Evolutionary conservation across 2,888 invertebrate genomes (phyloP).

Genomic region (Matsumyia berberina): DNA sequence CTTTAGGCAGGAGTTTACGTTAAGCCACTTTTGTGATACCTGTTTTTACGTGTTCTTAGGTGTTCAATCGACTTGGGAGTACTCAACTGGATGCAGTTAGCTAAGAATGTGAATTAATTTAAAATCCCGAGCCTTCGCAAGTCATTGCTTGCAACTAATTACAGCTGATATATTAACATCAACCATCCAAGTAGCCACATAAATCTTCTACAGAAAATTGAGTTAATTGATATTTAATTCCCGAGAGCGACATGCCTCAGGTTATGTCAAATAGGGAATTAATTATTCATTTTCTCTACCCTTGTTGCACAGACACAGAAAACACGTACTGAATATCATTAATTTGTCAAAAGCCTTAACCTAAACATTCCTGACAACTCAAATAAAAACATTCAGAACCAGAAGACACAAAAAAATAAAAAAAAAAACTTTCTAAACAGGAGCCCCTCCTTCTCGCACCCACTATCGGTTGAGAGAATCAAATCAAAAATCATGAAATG

Average conservation of each 20-base stretch:
- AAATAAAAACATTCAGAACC: slow-evolving; percentile 38
- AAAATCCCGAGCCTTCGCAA: too few species aligned
- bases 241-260: slow-evolving; percentile 27
- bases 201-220: background rate
- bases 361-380: slow-evolving; percentile 26
- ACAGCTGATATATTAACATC: background rate
- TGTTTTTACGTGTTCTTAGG: too few species aligned
- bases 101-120: too few species aligned
- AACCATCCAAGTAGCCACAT: background rate
- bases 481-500: slow-evolving; percentile 68
- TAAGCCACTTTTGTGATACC: too few species aligned
- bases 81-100: too few species aligned
- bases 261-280: slow-evolving; percentile 59
- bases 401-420: slow-evolving; percentile 7
- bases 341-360: slow-evolving; percentile 41
- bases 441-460: background rate
- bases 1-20: too few species aligned
- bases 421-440: slow-evolving; percentile 39
- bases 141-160: background rate
- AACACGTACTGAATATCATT: slow-evolving; percentile 31
- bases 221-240: slow-evolving; percentile 66
- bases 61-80: too few species aligned
- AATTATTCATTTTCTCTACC: slow-evolving; percentile 59
- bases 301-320: background rate
- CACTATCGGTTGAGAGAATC: slow-evolving; percentile 54